Evolutionary conservation across 1,140 invertebrate species (phyloP).

Genomic region (Dendrolimus kikuchii): DNA sequence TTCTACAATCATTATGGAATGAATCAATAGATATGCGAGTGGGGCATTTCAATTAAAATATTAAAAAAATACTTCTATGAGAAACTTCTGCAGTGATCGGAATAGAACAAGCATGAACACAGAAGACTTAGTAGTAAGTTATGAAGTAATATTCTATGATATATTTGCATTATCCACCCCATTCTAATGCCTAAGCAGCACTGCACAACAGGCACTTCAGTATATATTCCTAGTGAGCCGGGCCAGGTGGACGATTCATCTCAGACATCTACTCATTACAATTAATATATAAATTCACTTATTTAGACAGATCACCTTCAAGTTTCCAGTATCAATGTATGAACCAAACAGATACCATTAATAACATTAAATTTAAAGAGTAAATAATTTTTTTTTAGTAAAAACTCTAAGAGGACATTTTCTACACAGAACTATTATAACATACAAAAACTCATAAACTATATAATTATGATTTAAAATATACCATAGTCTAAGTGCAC

Average conservation of each 20-base stretch:
- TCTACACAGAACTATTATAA: slow-evolving; percentile 56
- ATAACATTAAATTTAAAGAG: slow-evolving; percentile 50
- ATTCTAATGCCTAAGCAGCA: slow-evolving; percentile 12
- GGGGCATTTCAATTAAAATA: no score
- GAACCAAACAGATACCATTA: slow-evolving; percentile 9
- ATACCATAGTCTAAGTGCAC: slow-evolving; percentile 44
- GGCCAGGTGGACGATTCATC: neutral
- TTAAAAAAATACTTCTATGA: no score
- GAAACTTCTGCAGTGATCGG: no score
- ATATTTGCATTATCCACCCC: neutral
- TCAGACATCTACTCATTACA: no score
- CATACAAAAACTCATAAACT: slow-evolving; percentile 60
- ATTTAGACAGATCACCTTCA: slow-evolving; percentile 4
- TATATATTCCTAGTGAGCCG: slow-evolving; percentile 8
- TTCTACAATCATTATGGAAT: no score
- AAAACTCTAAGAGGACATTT: slow-evolving; percentile 59
- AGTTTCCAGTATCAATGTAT: slow-evolving; percentile 3
- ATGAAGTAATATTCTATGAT: no score
- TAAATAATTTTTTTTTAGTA: slow-evolving; percentile 57
- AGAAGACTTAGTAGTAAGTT: no score
- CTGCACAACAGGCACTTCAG: slow-evolving; percentile 22
- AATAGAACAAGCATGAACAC: no score
- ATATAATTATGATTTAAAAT: slow-evolving; percentile 52
- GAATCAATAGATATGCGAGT: no score
- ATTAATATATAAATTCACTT: no score